phyloP scores from a whole-genome alignment of 1,140 invertebrate species.

The Cydia pomonella region DNA sequence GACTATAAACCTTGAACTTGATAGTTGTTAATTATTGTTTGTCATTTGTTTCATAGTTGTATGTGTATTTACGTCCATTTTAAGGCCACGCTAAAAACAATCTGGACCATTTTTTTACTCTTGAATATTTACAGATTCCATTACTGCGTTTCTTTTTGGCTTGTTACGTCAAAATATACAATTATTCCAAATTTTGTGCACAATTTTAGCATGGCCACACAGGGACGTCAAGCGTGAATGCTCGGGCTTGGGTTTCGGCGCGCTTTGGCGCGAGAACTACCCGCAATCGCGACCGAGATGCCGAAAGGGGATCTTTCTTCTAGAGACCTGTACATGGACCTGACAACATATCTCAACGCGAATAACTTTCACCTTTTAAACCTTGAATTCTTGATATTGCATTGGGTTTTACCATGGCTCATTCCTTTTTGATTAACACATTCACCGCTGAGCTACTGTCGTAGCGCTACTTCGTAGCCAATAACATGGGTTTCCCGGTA shows the following conservation, averaged over 20 bases:
- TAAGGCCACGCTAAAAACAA: conserved; percentile 24
- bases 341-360: not conserved
- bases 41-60: not conserved
- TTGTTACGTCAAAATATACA: not conserved
- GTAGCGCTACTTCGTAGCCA: too few relatives aligned
- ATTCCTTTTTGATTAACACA: not conserved
- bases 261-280: conserved; percentile 48
- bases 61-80: conserved; percentile 20
- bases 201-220: conserved; percentile 50
- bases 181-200: conserved; percentile 30
- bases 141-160: not conserved
- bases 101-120: not conserved
- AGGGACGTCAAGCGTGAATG: conserved; percentile 76
- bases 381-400: not conserved
- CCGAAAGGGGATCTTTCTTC: not conserved
- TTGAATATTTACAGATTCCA: not conserved
- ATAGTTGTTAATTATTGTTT: not conserved
- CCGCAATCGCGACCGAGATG: conserved; percentile 7
- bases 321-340: conserved; percentile 20
- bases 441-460: too few relatives aligned
- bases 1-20: not conserved
- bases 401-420: not conserved
- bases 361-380: not conserved
- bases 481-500: too few relatives aligned
- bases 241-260: conserved; percentile 76